Conservation (phyloP, 1,140 invertebrate genomes). For the Acyrthosiphon pisum region DNA sequence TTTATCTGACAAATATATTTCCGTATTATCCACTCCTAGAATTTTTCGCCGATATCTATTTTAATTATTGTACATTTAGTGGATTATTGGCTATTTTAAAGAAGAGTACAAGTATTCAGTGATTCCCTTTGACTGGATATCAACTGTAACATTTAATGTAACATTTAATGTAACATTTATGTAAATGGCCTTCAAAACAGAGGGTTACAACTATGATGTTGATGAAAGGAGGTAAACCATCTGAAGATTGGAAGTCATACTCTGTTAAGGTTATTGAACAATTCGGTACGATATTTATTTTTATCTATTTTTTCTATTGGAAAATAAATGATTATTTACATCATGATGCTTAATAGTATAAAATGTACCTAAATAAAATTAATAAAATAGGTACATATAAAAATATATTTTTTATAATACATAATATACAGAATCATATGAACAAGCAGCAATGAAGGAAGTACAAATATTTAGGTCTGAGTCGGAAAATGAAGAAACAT, state of each 20-base stretch:
- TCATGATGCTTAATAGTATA: neutral
- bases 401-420: neutral
- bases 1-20: neutral
- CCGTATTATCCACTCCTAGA: neutral
- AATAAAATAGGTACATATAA: neutral
- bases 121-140: neutral
- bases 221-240: neutral
- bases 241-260: neutral
- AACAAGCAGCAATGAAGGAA: neutral
- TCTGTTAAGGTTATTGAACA: neutral
- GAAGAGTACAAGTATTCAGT: neutral
- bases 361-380: neutral
- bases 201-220: neutral
- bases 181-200: neutral
- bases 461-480: neutral
- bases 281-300: neutral
- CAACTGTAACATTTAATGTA: neutral
- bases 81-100: neutral
- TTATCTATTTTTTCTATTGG: neutral
- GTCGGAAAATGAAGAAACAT: neutral
- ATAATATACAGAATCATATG: neutral
- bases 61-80: neutral
- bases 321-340: neutral
- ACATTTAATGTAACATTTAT: neutral
- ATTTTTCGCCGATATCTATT: neutral